A percentile compares a stretch with the other conserved stretches of the same genome.
These are phyloP conservation scores for Trichopoda pennipes DNA, from an alignment of 2,888 invertebrate genomes.

Conservation along the genomic window DNA sequence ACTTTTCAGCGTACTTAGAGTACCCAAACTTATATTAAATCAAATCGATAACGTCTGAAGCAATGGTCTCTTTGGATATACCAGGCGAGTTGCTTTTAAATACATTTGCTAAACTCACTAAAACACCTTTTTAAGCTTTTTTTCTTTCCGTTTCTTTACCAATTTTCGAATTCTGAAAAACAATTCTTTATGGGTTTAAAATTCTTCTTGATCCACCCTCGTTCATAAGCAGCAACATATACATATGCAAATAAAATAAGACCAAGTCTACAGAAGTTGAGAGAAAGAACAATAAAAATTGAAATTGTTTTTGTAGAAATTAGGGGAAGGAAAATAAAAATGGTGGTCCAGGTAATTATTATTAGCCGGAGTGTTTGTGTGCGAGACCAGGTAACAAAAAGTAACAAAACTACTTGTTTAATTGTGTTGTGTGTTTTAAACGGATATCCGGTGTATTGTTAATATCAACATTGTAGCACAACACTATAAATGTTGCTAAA, in stretches of 20 bases:
- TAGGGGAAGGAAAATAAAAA: slow-evolving; percentile 11
- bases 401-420: background rate
- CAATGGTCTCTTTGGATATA: too few relatives aligned
- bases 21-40: too few relatives aligned
- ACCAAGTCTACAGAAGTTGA: background rate
- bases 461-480: slow-evolving; percentile 28
- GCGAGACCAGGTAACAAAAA: background rate
- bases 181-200: too few relatives aligned
- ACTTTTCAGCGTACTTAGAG: too few relatives aligned
- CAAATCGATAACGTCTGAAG: too few relatives aligned
- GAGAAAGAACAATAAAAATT: background rate
- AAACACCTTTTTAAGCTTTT: too few relatives aligned
- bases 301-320: background rate
- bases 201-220: too few relatives aligned
- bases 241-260: background rate
- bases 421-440: slow-evolving; percentile 3
- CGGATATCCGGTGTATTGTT: slow-evolving; percentile 58
- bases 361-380: background rate
- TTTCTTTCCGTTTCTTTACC: too few relatives aligned
- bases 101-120: too few relatives aligned
- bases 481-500: slow-evolving; percentile 44
- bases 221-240: too few relatives aligned
- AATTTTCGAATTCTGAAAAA: too few relatives aligned
- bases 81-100: too few relatives aligned
- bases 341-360: slow-evolving; percentile 28